Evolutionary conservation across 1,140 invertebrate genomes (phyloP).

Genomic region (Procambarus clarkii): DNA sequence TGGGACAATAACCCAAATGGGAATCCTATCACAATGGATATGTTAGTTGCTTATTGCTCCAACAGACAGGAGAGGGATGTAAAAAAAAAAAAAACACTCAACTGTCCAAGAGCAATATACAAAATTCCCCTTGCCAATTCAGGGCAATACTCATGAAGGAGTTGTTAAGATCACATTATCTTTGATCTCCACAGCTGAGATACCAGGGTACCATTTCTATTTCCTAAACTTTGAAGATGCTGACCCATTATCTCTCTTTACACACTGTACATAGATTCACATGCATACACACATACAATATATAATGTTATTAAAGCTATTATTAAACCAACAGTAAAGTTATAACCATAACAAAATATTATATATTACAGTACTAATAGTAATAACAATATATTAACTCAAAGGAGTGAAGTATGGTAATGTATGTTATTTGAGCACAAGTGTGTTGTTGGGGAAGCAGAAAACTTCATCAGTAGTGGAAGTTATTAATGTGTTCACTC

Average conservation of each 20-base stretch:
- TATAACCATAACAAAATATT: not conserved
- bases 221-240: not conserved
- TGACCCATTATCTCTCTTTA: not conserved
- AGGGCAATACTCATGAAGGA: not conserved
- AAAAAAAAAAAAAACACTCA: too few relatives aligned
- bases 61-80: too few relatives aligned
- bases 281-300: not conserved
- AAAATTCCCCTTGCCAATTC: too few relatives aligned
- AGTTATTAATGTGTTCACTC: not conserved
- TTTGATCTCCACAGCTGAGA: not conserved
- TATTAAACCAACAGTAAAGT: not conserved
- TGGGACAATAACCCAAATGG: too few relatives aligned
- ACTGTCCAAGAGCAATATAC: too few relatives aligned
- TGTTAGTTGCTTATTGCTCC: too few relatives aligned
- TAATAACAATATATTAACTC: not conserved
- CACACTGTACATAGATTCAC: not conserved
- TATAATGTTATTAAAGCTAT: not conserved
- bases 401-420: not conserved
- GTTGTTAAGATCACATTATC: not conserved
- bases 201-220: not conserved
- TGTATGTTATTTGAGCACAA: not conserved
- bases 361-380: not conserved
- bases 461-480: not conserved
- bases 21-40: too few relatives aligned
- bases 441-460: too few relatives aligned